Base-by-base conservation (phyloP, 2,113 vertebrate genomes). In the Gallinago paraguaiae region DNA sequence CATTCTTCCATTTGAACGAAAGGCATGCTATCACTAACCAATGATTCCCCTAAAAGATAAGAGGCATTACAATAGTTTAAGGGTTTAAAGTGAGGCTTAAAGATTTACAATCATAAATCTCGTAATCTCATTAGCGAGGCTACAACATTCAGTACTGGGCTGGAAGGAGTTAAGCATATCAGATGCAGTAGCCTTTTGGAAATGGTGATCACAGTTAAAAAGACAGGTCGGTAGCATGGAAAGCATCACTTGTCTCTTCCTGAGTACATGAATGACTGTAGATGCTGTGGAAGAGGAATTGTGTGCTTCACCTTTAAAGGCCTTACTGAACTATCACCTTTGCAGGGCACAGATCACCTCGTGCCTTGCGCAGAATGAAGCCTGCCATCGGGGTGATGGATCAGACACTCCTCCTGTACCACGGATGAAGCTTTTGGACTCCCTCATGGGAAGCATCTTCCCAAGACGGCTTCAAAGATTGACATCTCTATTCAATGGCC, bases 81-180 rank as follows among this genome's bases (percentile, higher is more conserved):
- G 65, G 6, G 41, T 96, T 92, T 96, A 81, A 93, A 90, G 45
- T 45, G 45, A 82, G 46, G 86, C 70, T 92, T 86, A 91, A 39
- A 82, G 93, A 86, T 76, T 93, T 92, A 89, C 56, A 64, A 20
- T 60, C 74, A 90, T 35, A 65, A 96, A 86, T 88, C 94, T 48
- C n/a, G 69, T 91, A 85, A 95, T 85, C 85, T 92, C 81, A 84
- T 86, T 82, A 94, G 41, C 57, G 81, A 77, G 37, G 24, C 68
- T 76, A 77, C 57, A 77, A 53, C 48, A 75, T 31, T 88, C 56
- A 92, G 59, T 23, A 50, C 43, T 19, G 57, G 67, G 51, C 33
- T 78, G 54, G 88, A 95, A 90, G 35, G 79, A 96, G 87, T 88
- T 87, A 91, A 94, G 67, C 56, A 13, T 20, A 48, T 72, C 57